Evolutionary conservation across 2,888 invertebrate genomes (phyloP), one percentile per base, ranked within the genome.

Genomic region (Oscheius sp.): DNA sequence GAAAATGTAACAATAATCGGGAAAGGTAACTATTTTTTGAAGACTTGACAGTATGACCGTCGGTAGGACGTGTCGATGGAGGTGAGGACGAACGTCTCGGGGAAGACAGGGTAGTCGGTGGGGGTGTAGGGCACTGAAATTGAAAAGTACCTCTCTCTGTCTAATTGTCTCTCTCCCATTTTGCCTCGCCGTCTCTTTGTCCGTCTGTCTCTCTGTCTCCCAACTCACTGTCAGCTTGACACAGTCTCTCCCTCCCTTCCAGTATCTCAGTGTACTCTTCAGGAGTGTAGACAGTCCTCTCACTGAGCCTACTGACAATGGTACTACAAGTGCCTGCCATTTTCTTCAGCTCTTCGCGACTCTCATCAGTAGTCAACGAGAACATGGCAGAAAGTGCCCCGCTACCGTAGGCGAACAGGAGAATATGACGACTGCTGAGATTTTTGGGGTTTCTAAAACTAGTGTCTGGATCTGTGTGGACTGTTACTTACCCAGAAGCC

Each of bases 331-430:
- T 35, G 13, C 70, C 33, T 35, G 76, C 70, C 75, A 87, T 84
- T 42, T 72, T 59, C 1, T 62, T 58, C n/a, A 82, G 77, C 4
- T 33, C 55, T n/a, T 33, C 21, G 2, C 29, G 47, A 35, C 47
- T 55, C 1, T 66, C 70, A 1, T 57, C 71, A 48, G n/a, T 70
- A 21, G 55, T 37, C 51, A 78, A 62, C 4, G 79, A 82, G 75
- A 79, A 80, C 84, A 88, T 85, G 7, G 87, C 85, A 0, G 87
- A 82, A 2, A 96, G 96, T 21, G 96, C 91, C 0, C 99, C 99
- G 0, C 98, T 98, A 0, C 99, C 99, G 89, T 99, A 99, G 0
- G 98, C 98, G 90, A 99, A 99, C 70, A 99, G 90, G 1, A 93
- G 94, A 79, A 97, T 51, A 32, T 60, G 5, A 47, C 71, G 13